Conservation (phyloP, 2,888 invertebrate species). For the Cephus runcator region DNA sequence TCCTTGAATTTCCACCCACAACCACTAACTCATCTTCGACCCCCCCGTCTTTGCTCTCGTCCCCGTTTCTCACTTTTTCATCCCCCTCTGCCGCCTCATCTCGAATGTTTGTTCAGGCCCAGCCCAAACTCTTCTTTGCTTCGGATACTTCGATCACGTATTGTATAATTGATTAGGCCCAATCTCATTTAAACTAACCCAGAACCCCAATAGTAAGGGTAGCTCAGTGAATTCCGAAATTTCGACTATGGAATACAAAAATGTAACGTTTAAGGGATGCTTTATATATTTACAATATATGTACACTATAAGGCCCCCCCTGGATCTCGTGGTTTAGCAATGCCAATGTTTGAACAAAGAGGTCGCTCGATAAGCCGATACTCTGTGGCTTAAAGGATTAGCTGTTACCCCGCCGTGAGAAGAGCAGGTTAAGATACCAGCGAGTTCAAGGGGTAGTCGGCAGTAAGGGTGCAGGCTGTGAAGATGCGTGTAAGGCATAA, state of each 20-base stretch:
- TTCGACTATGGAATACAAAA: background rate
- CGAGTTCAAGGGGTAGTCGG: conserved; percentile 1
- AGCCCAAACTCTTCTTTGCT: background rate
- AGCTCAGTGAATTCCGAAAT: background rate
- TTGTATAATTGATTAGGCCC: background rate
- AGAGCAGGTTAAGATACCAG: conserved; percentile 4
- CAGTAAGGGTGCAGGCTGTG: background rate
- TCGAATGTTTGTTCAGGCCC: background rate
- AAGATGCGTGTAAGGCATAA: background rate
- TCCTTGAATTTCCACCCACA: background rate
- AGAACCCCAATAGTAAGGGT: background rate
- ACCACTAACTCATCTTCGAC: background rate
- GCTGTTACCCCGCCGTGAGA: background rate
- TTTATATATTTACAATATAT: background rate
- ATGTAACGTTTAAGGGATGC: background rate
- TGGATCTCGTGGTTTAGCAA: background rate
- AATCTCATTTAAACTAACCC: background rate
- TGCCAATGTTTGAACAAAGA: background rate
- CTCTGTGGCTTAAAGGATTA: conserved; percentile 13
- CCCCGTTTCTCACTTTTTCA: background rate
- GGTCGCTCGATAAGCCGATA: conserved; percentile 28
- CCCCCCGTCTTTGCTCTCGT: background rate
- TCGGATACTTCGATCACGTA: background rate
- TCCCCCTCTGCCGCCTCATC: background rate
- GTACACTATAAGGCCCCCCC: background rate